Percentiles rank a stretch among this genome's conserved stretches.
Evolutionary conservation across 2,888 invertebrate genomes (phyloP).

Genomic region (Laothoe populi): DNA sequence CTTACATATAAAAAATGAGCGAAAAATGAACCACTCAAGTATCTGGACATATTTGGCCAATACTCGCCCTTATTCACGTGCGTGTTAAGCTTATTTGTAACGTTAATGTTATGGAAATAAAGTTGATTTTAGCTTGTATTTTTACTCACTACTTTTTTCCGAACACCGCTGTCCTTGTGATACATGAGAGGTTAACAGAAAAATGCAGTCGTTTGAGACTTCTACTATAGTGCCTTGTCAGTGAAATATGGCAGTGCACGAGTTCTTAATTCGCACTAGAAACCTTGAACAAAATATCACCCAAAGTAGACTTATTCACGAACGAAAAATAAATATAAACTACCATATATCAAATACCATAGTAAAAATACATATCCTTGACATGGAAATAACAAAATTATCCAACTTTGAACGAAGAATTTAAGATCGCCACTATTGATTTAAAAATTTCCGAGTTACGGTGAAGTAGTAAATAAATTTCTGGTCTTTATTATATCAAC

Average conservation of each 20-base stretch:
- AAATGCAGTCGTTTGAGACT: conserved; percentile 26
- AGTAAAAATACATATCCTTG: too few relatives aligned
- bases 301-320: not conserved
- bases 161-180: too few relatives aligned
- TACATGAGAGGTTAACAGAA: conserved; percentile 19
- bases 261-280: not conserved
- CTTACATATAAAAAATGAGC: conserved; percentile 34
- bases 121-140: too few relatives aligned
- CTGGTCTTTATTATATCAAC: too few relatives aligned
- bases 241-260: conserved; percentile 2
- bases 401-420: too few relatives aligned
- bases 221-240: not conserved
- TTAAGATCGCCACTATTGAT: not conserved
- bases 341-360: too few relatives aligned
- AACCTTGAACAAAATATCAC: not conserved
- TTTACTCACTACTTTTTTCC: too few relatives aligned
- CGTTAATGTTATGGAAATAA: too few relatives aligned
- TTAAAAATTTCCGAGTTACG: not conserved
- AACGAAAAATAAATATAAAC: not conserved
- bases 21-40: too few relatives aligned
- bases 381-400: not conserved
- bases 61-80: too few relatives aligned
- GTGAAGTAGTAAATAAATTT: not conserved
- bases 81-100: too few relatives aligned
- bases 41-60: too few relatives aligned